phyloP scores from a whole-genome alignment of 2,797 vertebrate species.

The Danio albolineatus region DNA sequence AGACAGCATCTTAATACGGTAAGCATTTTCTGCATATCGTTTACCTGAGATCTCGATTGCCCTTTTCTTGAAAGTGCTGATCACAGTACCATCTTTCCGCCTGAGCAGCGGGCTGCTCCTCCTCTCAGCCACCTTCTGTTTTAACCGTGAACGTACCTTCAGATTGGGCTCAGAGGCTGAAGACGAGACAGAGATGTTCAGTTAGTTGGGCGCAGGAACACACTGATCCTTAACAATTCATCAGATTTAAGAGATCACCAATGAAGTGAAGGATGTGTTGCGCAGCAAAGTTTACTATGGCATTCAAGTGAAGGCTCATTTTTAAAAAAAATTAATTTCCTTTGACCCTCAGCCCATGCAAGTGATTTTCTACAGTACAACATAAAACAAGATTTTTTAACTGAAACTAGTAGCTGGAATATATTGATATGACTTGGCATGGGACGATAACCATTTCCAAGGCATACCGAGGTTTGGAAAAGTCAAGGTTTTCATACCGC shows the following conservation, averaged over 20 bases:
- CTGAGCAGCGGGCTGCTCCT: slow-evolving; percentile 85
- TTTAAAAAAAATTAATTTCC: no score
- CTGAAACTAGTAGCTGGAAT: no score
- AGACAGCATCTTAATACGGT: no score
- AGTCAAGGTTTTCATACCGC: no score
- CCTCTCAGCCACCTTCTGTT: slow-evolving; percentile 87
- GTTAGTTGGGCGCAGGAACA: background rate
- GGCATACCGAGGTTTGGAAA: no score
- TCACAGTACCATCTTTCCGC: slow-evolving; percentile 85
- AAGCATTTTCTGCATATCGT: background rate
- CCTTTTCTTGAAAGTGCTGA: slow-evolving; percentile 87
- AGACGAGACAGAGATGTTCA: background rate
- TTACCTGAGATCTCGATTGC: slow-evolving; percentile 85
- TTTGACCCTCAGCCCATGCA: no score
- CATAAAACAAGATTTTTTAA: no score
- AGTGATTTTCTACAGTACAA: no score
- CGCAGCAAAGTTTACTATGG: background rate
- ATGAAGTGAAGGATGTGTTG: background rate
- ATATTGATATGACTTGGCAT: no score
- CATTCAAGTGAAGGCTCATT: no score
- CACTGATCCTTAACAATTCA: background rate
- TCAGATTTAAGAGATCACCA: background rate
- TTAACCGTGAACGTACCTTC: slow-evolving; percentile 87
- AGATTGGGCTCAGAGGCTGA: slow-evolving; percentile 88
- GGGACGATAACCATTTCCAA: no score